Percentiles rank a stretch among this genome's conserved stretches.
Conservation (phyloP, 2,113 vertebrate species). For the Alethe castanea region DNA sequence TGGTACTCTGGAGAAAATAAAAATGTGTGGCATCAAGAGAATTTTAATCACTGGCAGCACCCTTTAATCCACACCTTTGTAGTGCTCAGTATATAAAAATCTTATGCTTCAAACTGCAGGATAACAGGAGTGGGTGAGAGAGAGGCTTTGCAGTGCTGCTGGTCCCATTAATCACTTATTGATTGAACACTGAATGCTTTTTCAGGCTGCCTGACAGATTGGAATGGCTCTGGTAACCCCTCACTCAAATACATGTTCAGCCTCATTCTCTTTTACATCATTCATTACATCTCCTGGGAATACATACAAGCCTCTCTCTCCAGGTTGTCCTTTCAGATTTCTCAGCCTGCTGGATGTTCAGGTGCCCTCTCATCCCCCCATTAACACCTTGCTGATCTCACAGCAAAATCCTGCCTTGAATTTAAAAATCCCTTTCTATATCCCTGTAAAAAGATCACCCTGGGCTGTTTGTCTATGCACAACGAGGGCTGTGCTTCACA, state of each 20-base stretch:
- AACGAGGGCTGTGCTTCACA: not conserved
- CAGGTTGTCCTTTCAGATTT: not conserved
- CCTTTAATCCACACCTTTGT: not conserved
- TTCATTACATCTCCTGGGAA: not conserved
- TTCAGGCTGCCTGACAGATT: slow-evolving; percentile 17
- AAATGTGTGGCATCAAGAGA: not conserved
- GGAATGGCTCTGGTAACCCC: not conserved
- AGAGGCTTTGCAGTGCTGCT: not conserved
- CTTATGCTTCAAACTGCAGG: not conserved
- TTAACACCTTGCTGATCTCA: not conserved
- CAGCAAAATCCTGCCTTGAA: not conserved
- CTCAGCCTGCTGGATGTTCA: not conserved
- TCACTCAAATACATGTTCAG: not conserved
- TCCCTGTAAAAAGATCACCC: not conserved
- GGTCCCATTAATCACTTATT: not conserved
- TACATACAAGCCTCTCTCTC: not conserved
- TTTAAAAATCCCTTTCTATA: not conserved
- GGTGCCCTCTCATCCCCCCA: not conserved
- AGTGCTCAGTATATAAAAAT: not conserved
- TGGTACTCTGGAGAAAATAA: not conserved
- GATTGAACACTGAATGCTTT: not conserved
- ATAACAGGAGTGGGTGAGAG: not conserved
- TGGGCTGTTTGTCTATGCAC: not conserved
- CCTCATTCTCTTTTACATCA: slow-evolving; percentile 21
- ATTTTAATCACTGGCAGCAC: not conserved